Conservation (phyloP, 2,797 vertebrate genomes). For the Spheniscus humboldti region DNA sequence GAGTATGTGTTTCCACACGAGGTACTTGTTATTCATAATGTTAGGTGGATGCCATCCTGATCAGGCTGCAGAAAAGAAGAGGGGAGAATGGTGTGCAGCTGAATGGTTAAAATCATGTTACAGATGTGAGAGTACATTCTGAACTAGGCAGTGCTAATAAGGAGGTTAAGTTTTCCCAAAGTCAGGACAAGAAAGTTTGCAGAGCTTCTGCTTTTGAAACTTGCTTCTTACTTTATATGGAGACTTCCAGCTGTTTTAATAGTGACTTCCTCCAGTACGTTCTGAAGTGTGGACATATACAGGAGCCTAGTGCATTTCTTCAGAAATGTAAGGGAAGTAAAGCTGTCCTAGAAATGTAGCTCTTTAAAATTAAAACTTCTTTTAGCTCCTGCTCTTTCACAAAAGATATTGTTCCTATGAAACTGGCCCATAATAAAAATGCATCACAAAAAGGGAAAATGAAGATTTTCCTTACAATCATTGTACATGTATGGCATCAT, state of each 20-base stretch:
- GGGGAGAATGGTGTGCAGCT: neutral
- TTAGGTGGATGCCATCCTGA: neutral
- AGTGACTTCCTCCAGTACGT: neutral
- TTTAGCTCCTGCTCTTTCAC: neutral
- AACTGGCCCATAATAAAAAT: neutral
- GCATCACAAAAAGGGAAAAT: neutral
- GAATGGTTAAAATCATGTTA: neutral
- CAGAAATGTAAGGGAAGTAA: neutral
- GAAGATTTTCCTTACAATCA: neutral
- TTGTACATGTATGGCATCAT: neutral
- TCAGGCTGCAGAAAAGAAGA: neutral
- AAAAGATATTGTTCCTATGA: neutral
- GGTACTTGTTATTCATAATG: neutral
- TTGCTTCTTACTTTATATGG: neutral
- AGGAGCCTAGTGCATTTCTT: neutral
- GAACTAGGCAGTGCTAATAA: neutral
- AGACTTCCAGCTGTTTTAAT: neutral
- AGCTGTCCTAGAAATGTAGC: neutral
- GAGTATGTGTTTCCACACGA: neutral
- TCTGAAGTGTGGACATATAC: neutral
- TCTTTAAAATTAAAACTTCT: neutral
- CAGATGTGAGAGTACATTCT: neutral
- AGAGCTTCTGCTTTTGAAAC: neutral
- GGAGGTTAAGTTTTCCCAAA: neutral
- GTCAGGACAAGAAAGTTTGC: neutral